Base-by-base conservation (phyloP, 2,113 vertebrate species). In the Blennius ocellaris region DNA sequence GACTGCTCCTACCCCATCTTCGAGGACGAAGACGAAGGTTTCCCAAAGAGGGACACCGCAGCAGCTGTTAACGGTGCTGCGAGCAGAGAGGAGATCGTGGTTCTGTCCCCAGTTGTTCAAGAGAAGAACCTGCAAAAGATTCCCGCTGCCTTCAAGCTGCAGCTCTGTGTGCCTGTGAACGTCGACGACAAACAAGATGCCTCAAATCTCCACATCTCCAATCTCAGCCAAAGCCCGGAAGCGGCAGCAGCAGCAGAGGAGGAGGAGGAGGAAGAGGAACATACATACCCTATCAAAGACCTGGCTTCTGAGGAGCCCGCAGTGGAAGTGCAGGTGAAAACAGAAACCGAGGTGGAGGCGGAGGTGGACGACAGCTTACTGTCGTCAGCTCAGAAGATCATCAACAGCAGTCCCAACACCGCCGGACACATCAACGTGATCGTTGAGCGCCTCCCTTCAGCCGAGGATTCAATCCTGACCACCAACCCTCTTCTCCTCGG, bases 1-100 rank as follows among this genome's bases (percentile, higher is more conserved):
- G 96, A 98, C 69, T 99, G 97, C 84, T 97, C 97, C 1, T 99
- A 99, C 69, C 98, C 97, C 3, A 95, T 99, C 75, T 99, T 99
- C 39, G 97, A 99, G 78, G 96, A 97, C 14, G 96, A 98, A 77
- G 92, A 89, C 0, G 95, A 94, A 36, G 80, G 84, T 11, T 68
- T 87, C 0, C 55, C 63, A 1, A 78, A 89, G 37, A 87, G 85
- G 60, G 95, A 95, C 47, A 57, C 80, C 0, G 84, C 90, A 1
- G 71, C 83, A 10, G 43, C 62, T 3, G 41, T 67, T 2, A 69
- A 51, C 65, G 5, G 38, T 0, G 6, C 47, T 0, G 2, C 61
- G 0, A 82, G 82, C 0, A 21, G 94, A 9, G 95, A 97, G 53
- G 90, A 96, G 6, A 76, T 96, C 3, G 94, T 97, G 40, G 93